phyloP scores from a whole-genome alignment of 2,113 vertebrate species.

The Gadus chalcogrammus region DNA sequence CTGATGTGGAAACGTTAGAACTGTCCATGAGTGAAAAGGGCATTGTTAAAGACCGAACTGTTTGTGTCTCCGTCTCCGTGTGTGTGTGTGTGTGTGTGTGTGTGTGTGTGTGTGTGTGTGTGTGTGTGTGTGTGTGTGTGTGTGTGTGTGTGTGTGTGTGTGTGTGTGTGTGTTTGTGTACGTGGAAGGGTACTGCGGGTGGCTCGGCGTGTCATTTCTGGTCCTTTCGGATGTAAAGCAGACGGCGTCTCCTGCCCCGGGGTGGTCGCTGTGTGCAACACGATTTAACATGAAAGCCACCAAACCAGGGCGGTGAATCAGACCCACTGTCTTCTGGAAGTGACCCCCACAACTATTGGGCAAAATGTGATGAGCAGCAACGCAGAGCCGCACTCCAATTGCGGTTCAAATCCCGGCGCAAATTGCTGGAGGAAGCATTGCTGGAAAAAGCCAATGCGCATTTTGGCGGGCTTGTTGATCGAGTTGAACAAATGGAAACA shows the following conservation, averaged over 20 bases:
- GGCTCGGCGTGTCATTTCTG: constrained; percentile 44
- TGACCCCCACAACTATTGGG: background rate
- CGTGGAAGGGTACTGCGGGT: constrained; percentile 23
- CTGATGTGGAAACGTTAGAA: constrained; percentile 32
- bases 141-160: background rate
- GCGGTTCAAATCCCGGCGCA: too few relatives aligned
- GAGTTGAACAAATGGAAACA: background rate
- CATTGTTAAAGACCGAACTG: constrained; percentile 46
- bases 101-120: constrained; percentile 2
- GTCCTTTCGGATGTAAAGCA: constrained; percentile 57
- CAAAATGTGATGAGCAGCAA: background rate
- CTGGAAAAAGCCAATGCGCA: background rate
- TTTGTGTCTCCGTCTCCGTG: constrained; percentile 1
- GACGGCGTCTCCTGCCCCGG: constrained; percentile 26
- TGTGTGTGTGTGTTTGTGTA: constrained; percentile 27
- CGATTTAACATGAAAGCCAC: constrained; percentile 49
- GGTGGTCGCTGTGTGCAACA: constrained; percentile 26
- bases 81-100: background rate
- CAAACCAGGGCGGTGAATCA: constrained; percentile 29
- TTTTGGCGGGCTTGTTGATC: constrained; percentile 31
- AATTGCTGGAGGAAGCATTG: background rate
- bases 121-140: background rate
- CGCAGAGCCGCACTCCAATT: background rate
- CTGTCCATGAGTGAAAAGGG: constrained; percentile 20
- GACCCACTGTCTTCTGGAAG: constrained; percentile 23